These are phyloP conservation scores for Oryzaephilus surinamensis DNA, from an alignment of 1,140 invertebrate species.

Conservation along the genomic window DNA sequence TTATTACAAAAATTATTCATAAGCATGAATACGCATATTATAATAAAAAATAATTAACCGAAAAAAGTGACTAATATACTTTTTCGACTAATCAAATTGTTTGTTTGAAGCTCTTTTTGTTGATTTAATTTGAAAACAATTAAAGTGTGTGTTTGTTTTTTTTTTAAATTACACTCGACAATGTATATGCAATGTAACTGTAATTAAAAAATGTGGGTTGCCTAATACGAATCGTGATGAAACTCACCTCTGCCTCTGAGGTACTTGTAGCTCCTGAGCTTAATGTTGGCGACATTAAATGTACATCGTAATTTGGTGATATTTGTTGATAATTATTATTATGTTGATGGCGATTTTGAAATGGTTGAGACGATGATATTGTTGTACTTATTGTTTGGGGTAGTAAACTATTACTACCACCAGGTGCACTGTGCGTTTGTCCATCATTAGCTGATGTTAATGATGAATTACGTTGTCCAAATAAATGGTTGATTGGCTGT, in stretches of 20 bases:
- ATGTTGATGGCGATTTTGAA: conserved; percentile 17
- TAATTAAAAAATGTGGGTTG: background rate
- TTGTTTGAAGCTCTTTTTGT: background rate
- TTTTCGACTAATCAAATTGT: background rate
- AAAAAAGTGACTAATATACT: too few species aligned
- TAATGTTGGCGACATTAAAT: conserved; percentile 54
- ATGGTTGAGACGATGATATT: conserved; percentile 9
- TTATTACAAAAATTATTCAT: too few species aligned
- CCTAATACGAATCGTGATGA: background rate
- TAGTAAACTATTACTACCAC: conserved; percentile 13
- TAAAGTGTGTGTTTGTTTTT: background rate
- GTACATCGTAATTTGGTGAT: conserved; percentile 44
- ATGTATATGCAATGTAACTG: too few species aligned
- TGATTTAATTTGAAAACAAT: background rate
- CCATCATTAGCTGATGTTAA: conserved; percentile 14
- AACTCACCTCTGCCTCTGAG: conserved; percentile 64
- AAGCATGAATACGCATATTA: too few species aligned
- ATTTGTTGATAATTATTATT: conserved; percentile 23
- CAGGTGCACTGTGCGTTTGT: conserved; percentile 35
- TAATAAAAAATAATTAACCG: too few species aligned
- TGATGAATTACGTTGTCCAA: conserved; percentile 20
- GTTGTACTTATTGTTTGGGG: conserved; percentile 6
- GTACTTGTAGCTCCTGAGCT: conserved; percentile 64
- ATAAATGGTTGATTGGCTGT: conserved; percentile 28
- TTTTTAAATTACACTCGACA: background rate